These are phyloP conservation scores for Promerops cafer DNA, from an alignment of 2,113 vertebrate species.

Conservation along the genomic window DNA sequence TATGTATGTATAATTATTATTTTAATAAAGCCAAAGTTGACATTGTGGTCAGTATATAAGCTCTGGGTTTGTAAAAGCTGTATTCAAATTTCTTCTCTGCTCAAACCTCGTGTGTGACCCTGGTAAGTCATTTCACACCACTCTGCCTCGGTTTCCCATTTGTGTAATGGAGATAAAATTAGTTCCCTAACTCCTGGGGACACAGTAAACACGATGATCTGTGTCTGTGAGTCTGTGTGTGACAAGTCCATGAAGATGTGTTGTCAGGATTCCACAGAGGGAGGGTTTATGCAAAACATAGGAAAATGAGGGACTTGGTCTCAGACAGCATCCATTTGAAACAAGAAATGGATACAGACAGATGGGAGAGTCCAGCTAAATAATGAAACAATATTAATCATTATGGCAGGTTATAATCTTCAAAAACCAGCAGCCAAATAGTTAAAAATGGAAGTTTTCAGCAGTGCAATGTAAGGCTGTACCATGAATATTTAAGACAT, in stretches of 20 bases:
- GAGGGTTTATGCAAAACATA: not conserved
- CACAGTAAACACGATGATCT: accelerated
- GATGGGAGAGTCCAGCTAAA: not conserved
- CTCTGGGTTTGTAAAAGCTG: not conserved
- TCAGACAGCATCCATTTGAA: not conserved
- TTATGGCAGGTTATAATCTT: not conserved
- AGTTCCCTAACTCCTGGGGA: not conserved
- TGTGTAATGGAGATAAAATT: not conserved
- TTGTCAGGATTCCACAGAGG: not conserved
- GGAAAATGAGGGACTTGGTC: not conserved
- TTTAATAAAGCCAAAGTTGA: not conserved
- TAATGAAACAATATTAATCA: not conserved
- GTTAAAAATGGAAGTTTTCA: not conserved
- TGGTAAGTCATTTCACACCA: not conserved
- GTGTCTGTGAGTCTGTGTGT: not conserved
- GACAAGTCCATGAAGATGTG: not conserved
- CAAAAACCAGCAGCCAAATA: not conserved
- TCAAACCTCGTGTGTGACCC: not conserved
- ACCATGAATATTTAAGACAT: not conserved
- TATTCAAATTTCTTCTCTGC: not conserved
- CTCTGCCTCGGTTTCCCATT: not conserved
- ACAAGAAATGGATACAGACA: not conserved
- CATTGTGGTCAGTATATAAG: not conserved
- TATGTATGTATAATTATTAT: not conserved
- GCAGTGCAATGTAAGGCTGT: not conserved